A percentile compares a stretch with the other conserved stretches of the same genome.
These are phyloP conservation scores for Microplitis deprimator DNA, from an alignment of 2,888 invertebrate species.

Conservation along the genomic window DNA sequence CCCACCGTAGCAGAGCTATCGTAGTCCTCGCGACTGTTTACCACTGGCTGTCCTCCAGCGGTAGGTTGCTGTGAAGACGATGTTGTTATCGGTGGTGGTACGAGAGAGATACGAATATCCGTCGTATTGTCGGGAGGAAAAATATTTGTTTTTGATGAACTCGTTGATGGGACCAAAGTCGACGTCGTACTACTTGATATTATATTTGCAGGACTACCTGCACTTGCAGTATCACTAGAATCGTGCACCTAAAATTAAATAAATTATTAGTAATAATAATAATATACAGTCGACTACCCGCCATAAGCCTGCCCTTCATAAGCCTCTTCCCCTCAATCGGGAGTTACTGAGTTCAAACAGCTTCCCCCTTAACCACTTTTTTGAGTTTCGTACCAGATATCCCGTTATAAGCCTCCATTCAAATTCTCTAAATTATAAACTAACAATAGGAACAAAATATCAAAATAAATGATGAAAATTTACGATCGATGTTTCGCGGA, in stretches of 20 bases:
- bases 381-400: too few species aligned
- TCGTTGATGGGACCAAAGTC: constrained; percentile 56
- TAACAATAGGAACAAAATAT: too few species aligned
- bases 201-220: constrained; percentile 73
- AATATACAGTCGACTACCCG: too few species aligned
- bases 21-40: constrained; percentile 72
- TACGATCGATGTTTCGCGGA: too few species aligned
- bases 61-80: constrained; percentile 61
- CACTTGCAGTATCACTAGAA: constrained; percentile 80
- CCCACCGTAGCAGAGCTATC: constrained; percentile 75
- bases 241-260: constrained; percentile 72
- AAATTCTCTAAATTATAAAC: too few species aligned
- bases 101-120: constrained; percentile 49
- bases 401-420: too few species aligned
- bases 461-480: too few species aligned
- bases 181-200: constrained; percentile 62
- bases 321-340: too few species aligned
- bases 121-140: constrained; percentile 46
- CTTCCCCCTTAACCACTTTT: too few species aligned
- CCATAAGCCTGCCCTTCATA: too few species aligned
- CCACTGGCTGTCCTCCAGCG: constrained; percentile 55
- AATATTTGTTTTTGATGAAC: constrained; percentile 47
- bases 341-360: too few species aligned
- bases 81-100: constrained; percentile 49
- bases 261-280: background rate